phyloP scores from a whole-genome alignment of 2,888 invertebrate genomes.

The Torymus auratus region DNA sequence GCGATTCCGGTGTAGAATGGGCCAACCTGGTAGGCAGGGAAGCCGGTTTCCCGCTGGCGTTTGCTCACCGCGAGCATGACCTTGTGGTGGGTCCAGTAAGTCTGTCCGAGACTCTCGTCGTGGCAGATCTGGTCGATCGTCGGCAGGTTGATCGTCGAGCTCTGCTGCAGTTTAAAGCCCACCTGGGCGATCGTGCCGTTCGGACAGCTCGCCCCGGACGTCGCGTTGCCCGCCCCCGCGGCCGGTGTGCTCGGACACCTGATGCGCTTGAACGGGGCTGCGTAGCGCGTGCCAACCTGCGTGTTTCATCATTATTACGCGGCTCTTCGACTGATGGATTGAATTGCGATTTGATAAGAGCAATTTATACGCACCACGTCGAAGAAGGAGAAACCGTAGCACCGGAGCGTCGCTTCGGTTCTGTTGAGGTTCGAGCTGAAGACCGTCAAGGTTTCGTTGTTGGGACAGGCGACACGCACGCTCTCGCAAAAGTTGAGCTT shows the following conservation, averaged over 20 bases:
- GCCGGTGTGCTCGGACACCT: not conserved
- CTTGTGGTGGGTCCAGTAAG: conserved; percentile 79
- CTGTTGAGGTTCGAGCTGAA: not conserved
- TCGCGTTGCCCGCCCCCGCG: not conserved
- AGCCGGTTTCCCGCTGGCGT: conserved; percentile 77
- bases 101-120: conserved; percentile 77
- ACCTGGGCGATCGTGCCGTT: conserved; percentile 47
- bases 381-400: conserved; percentile 45
- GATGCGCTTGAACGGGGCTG: conserved; percentile 33
- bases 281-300: conserved; percentile 7
- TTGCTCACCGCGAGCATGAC: conserved; percentile 77
- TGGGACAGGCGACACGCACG: conserved; percentile 44
- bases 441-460: conserved; percentile 22
- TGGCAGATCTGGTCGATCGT: conserved; percentile 76
- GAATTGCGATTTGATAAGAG: not conserved
- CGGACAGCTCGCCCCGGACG: conserved; percentile 3
- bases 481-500: conserved; percentile 11
- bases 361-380: conserved; percentile 35
- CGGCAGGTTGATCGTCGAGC: not conserved
- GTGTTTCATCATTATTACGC: too few species aligned
- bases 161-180: conserved; percentile 25
- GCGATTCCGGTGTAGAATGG: conserved; percentile 76
- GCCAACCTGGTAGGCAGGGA: conserved; percentile 77
- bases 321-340: too few species aligned
- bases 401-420: conserved; percentile 28